A percentile compares a stretch with the other conserved stretches of the same genome.
These are phyloP conservation scores for Pycnonotus jocosus DNA, from an alignment of 2,113 vertebrate genomes.

Conservation along the genomic window DNA sequence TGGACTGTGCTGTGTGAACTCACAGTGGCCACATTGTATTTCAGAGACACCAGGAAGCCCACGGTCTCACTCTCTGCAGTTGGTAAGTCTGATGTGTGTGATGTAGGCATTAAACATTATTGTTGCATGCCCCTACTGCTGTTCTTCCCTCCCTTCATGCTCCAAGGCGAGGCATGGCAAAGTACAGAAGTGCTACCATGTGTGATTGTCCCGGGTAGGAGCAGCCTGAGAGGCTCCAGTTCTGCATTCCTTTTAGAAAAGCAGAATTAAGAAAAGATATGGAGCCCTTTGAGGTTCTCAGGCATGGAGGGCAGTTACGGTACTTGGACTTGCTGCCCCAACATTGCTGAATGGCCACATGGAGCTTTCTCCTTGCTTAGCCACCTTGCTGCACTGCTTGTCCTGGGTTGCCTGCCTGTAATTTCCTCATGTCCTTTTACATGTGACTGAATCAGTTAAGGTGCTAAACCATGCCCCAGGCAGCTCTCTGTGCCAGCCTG, in stretches of 20 bases:
- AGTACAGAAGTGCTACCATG: not conserved
- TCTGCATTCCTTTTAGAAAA: not conserved
- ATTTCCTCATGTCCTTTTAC: not conserved
- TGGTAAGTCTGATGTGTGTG: conserved; percentile 73
- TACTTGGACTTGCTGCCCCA: not conserved
- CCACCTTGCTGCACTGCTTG: not conserved
- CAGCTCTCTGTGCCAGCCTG: not conserved
- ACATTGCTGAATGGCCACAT: not conserved
- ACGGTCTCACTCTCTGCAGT: conserved; percentile 89
- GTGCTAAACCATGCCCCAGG: not conserved
- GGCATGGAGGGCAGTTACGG: not conserved
- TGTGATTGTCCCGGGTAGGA: not conserved
- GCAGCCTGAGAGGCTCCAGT: not conserved
- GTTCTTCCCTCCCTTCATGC: not conserved
- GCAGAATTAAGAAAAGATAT: not conserved
- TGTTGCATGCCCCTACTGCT: not conserved
- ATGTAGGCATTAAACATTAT: not conserved
- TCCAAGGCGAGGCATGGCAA: not conserved
- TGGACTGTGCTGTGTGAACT: not conserved
- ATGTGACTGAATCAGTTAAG: not conserved
- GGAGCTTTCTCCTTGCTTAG: not conserved
- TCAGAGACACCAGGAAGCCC: conserved; percentile 93
- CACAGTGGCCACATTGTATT: conserved; percentile 29
- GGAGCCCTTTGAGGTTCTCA: not conserved
- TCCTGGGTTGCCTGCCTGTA: not conserved